These are phyloP conservation scores for Ciconia maguari DNA, from an alignment of 2,113 vertebrate species.

Conservation along the genomic window DNA sequence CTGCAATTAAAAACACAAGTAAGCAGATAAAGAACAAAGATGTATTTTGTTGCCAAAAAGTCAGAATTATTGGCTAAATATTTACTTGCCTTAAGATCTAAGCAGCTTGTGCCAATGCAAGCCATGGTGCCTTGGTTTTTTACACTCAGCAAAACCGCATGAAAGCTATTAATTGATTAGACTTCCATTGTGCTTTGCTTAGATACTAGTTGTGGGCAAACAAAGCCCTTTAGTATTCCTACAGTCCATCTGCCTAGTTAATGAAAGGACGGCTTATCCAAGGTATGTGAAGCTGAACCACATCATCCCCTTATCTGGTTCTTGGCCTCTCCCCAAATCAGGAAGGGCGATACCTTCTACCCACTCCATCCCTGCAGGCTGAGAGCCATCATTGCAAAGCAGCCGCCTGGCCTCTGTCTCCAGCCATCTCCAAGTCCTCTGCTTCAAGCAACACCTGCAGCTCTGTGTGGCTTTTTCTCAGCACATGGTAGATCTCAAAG, in stretches of 20 bases:
- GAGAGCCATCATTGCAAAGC: not conserved
- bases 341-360: not conserved
- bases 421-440: not conserved
- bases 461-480: not conserved
- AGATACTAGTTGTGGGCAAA: not conserved
- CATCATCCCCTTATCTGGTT: not conserved
- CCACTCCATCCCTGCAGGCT: not conserved
- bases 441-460: not conserved
- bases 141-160: not conserved
- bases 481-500: not conserved
- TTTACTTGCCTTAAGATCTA: conserved; percentile 12
- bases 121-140: not conserved
- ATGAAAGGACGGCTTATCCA: not conserved
- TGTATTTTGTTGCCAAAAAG: not conserved
- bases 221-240: not conserved
- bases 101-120: not conserved
- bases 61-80: conserved; percentile 21
- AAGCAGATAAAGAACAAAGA: not conserved
- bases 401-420: not conserved
- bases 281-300: not conserved
- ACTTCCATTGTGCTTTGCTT: not conserved
- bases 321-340: not conserved
- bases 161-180: not conserved
- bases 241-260: not conserved
- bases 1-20: not conserved